Evolutionary conservation across 2,113 vertebrate genomes (phyloP).

Genomic region (Otolemur garnettii): DNA sequence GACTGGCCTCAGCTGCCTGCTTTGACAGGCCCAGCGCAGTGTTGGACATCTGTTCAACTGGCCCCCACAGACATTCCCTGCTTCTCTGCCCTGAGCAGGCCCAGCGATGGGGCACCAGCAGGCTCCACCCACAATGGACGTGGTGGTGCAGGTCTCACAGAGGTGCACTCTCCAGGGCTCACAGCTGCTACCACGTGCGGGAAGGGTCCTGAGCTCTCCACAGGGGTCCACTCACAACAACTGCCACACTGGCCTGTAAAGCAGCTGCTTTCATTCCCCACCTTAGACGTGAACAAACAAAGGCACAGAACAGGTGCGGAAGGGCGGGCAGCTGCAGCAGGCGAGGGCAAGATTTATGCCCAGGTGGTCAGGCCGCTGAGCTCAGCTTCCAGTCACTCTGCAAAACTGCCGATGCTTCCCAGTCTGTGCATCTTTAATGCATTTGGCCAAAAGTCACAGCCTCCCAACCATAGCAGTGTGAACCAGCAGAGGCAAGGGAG

Average conservation of each 20-base stretch:
- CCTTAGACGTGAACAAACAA: background rate
- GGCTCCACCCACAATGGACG: accelerated
- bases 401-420: background rate
- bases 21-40: background rate
- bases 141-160: accelerated
- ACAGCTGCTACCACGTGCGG: accelerated
- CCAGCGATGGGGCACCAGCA: background rate
- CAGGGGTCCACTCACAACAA: accelerated
- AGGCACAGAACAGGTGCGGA: background rate
- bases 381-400: accelerated
- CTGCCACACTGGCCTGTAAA: accelerated
- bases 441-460: background rate
- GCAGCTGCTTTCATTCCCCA: background rate
- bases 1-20: slow-evolving; percentile 64
- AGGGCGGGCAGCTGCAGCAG: background rate
- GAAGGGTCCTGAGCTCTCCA: background rate
- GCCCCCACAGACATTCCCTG: background rate
- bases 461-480: background rate
- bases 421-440: background rate
- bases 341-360: background rate
- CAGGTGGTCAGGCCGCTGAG: accelerated
- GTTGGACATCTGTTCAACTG: accelerated
- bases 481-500: background rate
- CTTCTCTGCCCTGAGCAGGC: accelerated
- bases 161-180: accelerated